phyloP scores from a whole-genome alignment of 2,113 vertebrate genomes.

The Chiloscyllium plagiosum region DNA sequence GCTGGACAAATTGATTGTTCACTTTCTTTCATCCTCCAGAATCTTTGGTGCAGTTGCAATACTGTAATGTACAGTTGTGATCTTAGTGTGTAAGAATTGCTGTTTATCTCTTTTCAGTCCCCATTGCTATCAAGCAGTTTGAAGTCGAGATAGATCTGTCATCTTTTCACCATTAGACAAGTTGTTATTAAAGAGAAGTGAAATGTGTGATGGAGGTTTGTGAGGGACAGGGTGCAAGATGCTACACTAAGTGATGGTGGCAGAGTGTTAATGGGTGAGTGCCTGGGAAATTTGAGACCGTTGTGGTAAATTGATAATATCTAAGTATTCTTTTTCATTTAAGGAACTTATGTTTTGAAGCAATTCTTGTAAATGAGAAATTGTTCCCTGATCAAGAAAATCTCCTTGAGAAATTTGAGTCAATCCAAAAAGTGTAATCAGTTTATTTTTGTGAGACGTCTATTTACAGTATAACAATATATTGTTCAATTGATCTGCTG shows the following conservation, averaged over 20 bases:
- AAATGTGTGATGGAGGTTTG: background rate
- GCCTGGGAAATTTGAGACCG: background rate
- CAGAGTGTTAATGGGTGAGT: background rate
- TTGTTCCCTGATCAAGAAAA: background rate
- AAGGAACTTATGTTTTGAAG: background rate
- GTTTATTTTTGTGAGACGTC: background rate
- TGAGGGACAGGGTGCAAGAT: conserved; percentile 48
- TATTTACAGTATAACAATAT: background rate
- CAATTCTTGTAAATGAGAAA: background rate
- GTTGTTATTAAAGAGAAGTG: conserved; percentile 36
- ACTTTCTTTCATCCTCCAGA: background rate
- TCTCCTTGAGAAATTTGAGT: background rate
- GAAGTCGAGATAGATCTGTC: background rate
- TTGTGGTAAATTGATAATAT: background rate
- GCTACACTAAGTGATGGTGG: background rate
- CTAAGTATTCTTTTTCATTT: background rate
- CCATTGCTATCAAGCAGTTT: background rate
- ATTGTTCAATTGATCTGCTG: background rate
- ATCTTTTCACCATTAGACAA: background rate
- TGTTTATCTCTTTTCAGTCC: background rate
- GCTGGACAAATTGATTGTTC: background rate
- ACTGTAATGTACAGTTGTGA: background rate
- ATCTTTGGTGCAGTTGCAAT: background rate
- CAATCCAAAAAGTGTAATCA: background rate
- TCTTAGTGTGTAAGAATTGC: background rate